Percentiles rank a stretch among this genome's conserved stretches.
Evolutionary conservation across 2,888 invertebrate species (phyloP).

Genomic region (Neuroscelio doddi): DNA sequence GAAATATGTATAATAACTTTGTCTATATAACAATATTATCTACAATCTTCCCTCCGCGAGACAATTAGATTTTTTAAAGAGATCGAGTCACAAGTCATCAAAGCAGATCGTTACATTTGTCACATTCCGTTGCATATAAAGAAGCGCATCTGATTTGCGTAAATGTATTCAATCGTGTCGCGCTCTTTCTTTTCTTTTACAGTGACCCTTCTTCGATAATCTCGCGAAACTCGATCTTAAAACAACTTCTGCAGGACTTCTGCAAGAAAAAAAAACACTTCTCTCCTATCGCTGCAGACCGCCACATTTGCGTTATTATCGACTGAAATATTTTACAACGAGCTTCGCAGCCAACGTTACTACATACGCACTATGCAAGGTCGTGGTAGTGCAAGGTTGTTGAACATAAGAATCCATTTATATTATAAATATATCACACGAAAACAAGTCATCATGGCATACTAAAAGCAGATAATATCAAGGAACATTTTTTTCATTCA

Average conservation of each 20-base stretch:
- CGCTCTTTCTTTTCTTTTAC: conserved; percentile 31
- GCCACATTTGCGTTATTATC: conserved; percentile 32
- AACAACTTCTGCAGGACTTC: conserved; percentile 32
- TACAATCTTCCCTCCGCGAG: too few relatives aligned
- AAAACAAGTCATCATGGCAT: neutral
- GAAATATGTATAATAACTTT: too few relatives aligned
- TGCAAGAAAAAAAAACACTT: conserved; percentile 21
- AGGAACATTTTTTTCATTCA: neutral
- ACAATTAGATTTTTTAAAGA: too few relatives aligned
- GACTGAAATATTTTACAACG: conserved; percentile 23
- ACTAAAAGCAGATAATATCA: neutral
- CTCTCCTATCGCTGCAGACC: conserved; percentile 22
- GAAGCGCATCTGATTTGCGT: conserved; percentile 28
- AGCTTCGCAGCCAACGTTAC: neutral
- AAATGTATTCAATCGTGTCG: conserved; percentile 27
- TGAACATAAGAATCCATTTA: conserved; percentile 5
- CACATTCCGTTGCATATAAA: conserved; percentile 29
- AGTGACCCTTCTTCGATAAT: conserved; percentile 33
- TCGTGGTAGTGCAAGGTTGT: neutral
- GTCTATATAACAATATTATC: too few relatives aligned
- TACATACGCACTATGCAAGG: conserved; percentile 2
- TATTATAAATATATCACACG: neutral
- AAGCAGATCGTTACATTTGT: conserved; percentile 25
- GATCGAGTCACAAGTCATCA: too few relatives aligned
- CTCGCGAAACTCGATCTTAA: conserved; percentile 41